phyloP scores from a whole-genome alignment of 2,113 vertebrate species.

The Octodon degus region DNA sequence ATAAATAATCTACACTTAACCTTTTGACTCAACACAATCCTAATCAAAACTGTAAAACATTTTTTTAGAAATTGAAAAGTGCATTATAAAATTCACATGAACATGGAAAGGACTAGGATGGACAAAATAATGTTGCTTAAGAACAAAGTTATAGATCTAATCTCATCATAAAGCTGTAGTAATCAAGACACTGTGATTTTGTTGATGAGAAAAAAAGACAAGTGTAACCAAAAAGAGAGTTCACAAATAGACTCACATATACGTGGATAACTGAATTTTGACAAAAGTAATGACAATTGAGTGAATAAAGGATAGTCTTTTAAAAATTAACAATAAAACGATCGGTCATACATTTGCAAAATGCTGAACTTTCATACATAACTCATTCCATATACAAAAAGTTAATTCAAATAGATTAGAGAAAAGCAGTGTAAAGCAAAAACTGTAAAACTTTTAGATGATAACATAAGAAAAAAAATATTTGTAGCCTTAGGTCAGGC shows the following conservation, averaged over 20 bases:
- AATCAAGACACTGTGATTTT: not conserved
- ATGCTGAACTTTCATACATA: not conserved
- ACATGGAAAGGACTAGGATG: not conserved
- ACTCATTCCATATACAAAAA: slow-evolving; percentile 6
- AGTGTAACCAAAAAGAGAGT: not conserved
- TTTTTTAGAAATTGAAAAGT: not conserved
- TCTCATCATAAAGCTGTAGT: not conserved
- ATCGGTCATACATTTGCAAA: not conserved
- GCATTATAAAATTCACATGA: not conserved
- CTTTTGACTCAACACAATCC: not conserved
- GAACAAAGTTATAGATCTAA: not conserved
- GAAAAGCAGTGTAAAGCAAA: not conserved
- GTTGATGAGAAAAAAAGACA: not conserved
- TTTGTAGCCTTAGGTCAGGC: not conserved
- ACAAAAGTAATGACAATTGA: slow-evolving; percentile 16
- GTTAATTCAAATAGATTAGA: not conserved
- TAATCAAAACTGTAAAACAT: not conserved
- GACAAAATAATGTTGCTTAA: not conserved
- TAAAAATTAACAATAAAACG: not conserved
- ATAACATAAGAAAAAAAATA: not conserved
- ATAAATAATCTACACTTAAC: not conserved
- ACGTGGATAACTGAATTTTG: not conserved
- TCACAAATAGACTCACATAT: not conserved
- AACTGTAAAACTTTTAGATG: not conserved
- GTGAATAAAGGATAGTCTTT: not conserved